Conservation (phyloP, 2,797 vertebrate genomes). For the Natrix natrix region DNA sequence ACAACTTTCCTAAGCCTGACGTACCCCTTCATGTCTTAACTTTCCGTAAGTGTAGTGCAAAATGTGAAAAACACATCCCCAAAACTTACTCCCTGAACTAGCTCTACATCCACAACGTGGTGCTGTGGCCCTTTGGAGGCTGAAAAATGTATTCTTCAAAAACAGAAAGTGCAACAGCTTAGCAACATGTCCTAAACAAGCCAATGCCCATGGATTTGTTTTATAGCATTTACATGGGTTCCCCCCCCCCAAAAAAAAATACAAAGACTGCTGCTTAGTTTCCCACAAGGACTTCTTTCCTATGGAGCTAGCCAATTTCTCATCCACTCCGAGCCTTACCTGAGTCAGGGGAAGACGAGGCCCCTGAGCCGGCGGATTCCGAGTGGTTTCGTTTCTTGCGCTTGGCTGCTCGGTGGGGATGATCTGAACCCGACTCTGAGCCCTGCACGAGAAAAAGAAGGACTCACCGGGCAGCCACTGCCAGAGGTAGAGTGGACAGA, state of each 20-base stretch:
- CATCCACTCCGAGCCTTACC: conserved; percentile 53
- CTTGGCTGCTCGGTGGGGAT: conserved; percentile 64
- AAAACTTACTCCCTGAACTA: background rate
- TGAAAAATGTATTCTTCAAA: background rate
- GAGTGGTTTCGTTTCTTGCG: conserved; percentile 68
- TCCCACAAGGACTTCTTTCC: background rate
- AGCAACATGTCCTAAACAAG: background rate
- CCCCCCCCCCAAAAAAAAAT: background rate
- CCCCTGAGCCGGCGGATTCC: conserved; percentile 68
- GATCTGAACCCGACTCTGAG: conserved; percentile 71
- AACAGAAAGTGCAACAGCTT: background rate
- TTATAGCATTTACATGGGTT: background rate
- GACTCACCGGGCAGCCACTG: background rate
- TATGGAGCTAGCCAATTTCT: conserved; percentile 3
- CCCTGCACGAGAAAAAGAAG: conserved; percentile 51
- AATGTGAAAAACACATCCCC: background rate
- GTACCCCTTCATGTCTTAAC: background rate
- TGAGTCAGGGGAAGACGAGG: conserved; percentile 70
- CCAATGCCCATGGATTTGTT: background rate
- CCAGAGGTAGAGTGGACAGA: background rate
- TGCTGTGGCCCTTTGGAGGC: background rate
- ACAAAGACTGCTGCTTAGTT: background rate
- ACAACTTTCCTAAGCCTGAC: background rate
- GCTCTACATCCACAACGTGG: background rate
- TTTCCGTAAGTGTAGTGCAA: background rate